A percentile compares a stretch with the other conserved stretches of the same genome.
Evolutionary conservation across 2,113 vertebrate genomes (phyloP).

Genomic region (Puffinus mauretanicus): DNA sequence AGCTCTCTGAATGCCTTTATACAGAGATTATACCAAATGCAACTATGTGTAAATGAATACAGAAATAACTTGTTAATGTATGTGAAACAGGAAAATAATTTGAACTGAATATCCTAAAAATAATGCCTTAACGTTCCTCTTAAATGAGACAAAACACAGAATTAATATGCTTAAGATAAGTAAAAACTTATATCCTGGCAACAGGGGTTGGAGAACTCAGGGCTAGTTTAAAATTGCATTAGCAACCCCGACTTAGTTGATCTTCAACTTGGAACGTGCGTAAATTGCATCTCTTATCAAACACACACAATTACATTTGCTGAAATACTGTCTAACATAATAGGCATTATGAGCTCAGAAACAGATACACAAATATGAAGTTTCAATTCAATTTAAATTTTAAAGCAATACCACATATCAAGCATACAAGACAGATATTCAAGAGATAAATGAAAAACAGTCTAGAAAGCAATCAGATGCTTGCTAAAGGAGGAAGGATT

Average conservation of each 20-base stretch:
- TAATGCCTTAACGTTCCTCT: background rate
- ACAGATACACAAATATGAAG: background rate
- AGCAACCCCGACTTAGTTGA: background rate
- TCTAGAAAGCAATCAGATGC: background rate
- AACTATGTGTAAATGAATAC: background rate
- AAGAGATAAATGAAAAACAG: background rate
- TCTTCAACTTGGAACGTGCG: background rate
- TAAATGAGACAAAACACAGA: background rate
- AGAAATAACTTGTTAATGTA: rapidly evolving
- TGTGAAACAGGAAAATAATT: background rate
- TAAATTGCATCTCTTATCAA: background rate
- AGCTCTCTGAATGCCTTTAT: background rate
- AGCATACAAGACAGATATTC: background rate
- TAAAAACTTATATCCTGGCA: background rate
- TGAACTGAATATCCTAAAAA: background rate
- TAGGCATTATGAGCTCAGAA: background rate
- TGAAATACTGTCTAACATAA: background rate
- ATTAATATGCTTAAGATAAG: background rate
- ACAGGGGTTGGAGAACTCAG: background rate
- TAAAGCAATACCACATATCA: background rate
- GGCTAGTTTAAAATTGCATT: background rate
- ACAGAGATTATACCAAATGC: background rate
- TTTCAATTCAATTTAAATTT: background rate
- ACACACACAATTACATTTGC: background rate
- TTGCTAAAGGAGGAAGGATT: background rate